Evolutionary conservation across 2,797 vertebrate species (phyloP).

Genomic region (Catharus ustulatus): DNA sequence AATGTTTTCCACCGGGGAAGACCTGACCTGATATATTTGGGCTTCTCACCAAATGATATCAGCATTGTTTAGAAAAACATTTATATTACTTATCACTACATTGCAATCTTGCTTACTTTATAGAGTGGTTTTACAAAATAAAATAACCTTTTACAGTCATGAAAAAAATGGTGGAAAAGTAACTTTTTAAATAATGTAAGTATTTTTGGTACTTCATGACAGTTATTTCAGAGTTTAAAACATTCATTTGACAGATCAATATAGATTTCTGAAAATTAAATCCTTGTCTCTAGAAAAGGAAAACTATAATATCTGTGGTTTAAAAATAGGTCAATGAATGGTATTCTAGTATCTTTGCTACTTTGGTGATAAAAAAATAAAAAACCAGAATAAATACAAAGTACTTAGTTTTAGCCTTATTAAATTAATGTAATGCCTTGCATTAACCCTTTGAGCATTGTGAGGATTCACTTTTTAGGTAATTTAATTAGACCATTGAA

Average conservation of each 20-base stretch:
- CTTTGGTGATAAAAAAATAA: slow-evolving; percentile 45
- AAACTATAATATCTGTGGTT: slow-evolving; percentile 65
- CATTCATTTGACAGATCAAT: slow-evolving; percentile 38
- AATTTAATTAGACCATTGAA: slow-evolving; percentile 68
- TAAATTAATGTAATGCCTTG: slow-evolving; percentile 74
- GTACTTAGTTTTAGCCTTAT: slow-evolving; percentile 73
- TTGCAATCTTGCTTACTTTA: slow-evolving; percentile 46
- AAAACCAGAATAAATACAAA: slow-evolving; percentile 71
- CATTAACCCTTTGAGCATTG: slow-evolving; percentile 81
- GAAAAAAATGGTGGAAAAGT: neutral
- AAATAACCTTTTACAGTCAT: slow-evolving; percentile 21
- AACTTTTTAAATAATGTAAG: slow-evolving; percentile 4
- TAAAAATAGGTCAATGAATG: slow-evolving; percentile 60
- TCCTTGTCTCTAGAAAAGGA: slow-evolving; percentile 64
- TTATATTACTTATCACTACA: slow-evolving; percentile 20
- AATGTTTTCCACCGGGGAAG: slow-evolving; percentile 44
- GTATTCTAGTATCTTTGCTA: slow-evolving; percentile 67
- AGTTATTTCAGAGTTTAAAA: slow-evolving; percentile 30
- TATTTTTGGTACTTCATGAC: slow-evolving; percentile 42
- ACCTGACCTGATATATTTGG: slow-evolving; percentile 62
- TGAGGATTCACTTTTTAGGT: slow-evolving; percentile 71
- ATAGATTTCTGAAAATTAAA: slow-evolving; percentile 61
- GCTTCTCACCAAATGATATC: slow-evolving; percentile 47
- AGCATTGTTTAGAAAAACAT: neutral
- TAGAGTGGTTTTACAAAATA: slow-evolving; percentile 44